Base-by-base conservation (phyloP, 2,113 vertebrate genomes). In the Pongo abelii region DNA sequence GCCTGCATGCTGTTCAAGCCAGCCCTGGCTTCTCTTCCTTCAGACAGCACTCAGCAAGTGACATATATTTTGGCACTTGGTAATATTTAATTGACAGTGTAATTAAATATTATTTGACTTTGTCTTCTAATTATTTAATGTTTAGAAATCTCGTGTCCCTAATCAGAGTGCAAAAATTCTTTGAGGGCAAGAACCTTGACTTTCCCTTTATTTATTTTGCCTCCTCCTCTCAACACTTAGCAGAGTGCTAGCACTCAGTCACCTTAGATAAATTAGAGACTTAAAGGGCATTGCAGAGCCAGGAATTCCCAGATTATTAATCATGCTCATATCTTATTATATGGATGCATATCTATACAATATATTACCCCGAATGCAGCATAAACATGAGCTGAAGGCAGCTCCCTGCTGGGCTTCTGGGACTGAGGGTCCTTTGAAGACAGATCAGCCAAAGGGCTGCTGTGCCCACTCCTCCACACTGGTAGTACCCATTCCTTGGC, bases 121-220 rank as follows among this genome's bases (percentile, higher is more conserved):
- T 88, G 55, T 94, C 83, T 95, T 78, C 77, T 85, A 75, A 59
- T 94, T 92, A 57, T 64, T 87, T 78, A 27, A 80, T 64, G 61
- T 52, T 72, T 70, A 57, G 59, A 72, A 87, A 75, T 64, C 72
- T 79, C 17, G 6, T 32, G 57, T 79, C 35, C 40, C 48, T 70
- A 43, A 50, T 38, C 38, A 93, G 90, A 79, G 86, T 23, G 18
- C 55, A 91, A 40, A 93, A 89, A 22, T 83, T 86, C 83, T 87
- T 79, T 27, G 23, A 89, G 74, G 84, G 22, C 69, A 83, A 88
- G 74, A 89, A 88, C 8, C 32, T 70, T 61, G 7, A 92, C 18
- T 80, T 87, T 80, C 48, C 40, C 12, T 67, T 25, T 46, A 43
- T 50, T 79, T 88, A 1, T 5, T 69, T 67, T 75, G 40, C 17